phyloP scores from a whole-genome alignment of 2,888 invertebrate species.

The Diplazon laetatorius region DNA sequence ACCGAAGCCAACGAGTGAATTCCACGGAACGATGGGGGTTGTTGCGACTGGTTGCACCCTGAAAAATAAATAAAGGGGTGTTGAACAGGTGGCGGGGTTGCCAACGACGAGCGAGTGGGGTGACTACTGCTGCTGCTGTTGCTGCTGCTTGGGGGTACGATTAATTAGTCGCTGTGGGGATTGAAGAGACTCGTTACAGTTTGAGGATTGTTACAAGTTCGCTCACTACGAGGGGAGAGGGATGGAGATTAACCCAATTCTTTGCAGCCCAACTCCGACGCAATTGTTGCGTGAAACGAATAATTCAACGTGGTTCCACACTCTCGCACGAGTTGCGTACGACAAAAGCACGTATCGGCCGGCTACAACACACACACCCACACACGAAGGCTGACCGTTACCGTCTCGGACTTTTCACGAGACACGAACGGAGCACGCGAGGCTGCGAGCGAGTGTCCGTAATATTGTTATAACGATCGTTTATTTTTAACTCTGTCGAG shows the following conservation, averaged over 20 bases:
- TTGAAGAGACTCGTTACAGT: constrained; percentile 49
- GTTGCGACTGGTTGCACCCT: constrained; percentile 20
- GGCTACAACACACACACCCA: background rate
- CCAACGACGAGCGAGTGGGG: constrained; percentile 8
- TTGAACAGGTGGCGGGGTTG: background rate
- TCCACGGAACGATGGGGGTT: constrained; percentile 8
- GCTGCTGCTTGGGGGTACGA: constrained; percentile 23
- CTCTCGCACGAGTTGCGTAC: background rate
- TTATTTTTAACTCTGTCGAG: background rate
- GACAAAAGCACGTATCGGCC: constrained; percentile 14
- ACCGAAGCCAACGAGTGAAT: constrained; percentile 3
- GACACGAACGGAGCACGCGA: background rate
- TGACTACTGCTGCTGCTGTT: background rate
- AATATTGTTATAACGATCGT: constrained; percentile 13
- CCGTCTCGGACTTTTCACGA: background rate
- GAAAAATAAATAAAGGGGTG: constrained; percentile 20
- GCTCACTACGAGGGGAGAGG: constrained; percentile 14
- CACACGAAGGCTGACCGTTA: no score
- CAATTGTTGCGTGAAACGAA: constrained; percentile 38
- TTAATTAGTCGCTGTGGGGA: constrained; percentile 52
- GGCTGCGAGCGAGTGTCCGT: background rate
- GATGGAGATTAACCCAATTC: constrained; percentile 50
- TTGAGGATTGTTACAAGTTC: constrained; percentile 35
- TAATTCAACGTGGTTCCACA: constrained; percentile 24
- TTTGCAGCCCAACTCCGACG: constrained; percentile 32